phyloP scores from a whole-genome alignment of 2,113 vertebrate genomes.

The Ceyx margarethae region DNA sequence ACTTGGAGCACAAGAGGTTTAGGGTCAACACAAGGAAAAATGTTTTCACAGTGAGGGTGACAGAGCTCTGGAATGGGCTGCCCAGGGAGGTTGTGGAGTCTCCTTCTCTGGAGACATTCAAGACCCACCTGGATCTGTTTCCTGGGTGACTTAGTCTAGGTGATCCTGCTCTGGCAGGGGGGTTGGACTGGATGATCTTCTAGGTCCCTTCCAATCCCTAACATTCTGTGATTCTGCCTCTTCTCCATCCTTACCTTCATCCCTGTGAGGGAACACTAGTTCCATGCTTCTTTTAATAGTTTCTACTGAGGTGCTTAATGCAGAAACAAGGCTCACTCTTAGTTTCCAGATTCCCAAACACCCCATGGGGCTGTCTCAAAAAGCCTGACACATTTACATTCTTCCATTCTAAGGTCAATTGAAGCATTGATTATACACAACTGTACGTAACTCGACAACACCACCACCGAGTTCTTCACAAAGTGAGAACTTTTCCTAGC shows the following conservation, averaged over 20 bases:
- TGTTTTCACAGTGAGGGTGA: too few relatives aligned
- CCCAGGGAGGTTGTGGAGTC: too few relatives aligned
- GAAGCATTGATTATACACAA: constrained; percentile 8
- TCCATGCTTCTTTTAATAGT: not conserved
- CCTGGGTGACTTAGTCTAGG: too few relatives aligned
- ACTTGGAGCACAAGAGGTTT: too few relatives aligned
- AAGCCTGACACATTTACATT: constrained; percentile 44
- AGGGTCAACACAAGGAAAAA: too few relatives aligned
- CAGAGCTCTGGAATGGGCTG: too few relatives aligned
- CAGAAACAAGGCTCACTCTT: not conserved
- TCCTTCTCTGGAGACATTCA: too few relatives aligned
- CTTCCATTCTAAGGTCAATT: constrained; percentile 18
- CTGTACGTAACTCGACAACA: not conserved
- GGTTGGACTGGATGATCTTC: not conserved
- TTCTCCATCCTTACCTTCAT: not conserved
- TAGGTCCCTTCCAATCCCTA: not conserved
- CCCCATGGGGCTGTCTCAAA: not conserved
- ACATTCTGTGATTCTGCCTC: not conserved
- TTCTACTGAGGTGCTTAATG: not conserved
- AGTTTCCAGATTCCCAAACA: not conserved
- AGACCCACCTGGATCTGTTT: too few relatives aligned
- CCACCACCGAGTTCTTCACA: not conserved
- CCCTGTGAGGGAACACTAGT: not conserved
- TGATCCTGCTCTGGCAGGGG: too few relatives aligned
- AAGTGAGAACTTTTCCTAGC: constrained; percentile 30